Base-by-base conservation (phyloP, 2,113 vertebrate genomes). In the Upupa epops region DNA sequence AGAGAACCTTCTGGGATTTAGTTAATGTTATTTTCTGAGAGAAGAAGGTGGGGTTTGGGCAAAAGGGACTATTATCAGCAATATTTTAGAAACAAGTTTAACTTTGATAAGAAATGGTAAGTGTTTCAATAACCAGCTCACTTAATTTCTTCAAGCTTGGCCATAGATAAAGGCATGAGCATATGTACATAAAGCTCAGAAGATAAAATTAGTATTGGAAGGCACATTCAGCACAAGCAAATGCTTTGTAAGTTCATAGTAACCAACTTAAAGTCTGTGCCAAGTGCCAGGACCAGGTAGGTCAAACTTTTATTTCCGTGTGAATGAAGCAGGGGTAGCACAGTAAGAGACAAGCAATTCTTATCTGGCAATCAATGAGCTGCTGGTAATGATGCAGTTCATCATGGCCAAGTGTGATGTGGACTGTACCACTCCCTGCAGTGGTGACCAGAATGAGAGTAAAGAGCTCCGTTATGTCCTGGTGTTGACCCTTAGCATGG, bases 281-380 rank as follows among this genome's bases (percentile, higher is more conserved):
- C 46, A 34, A 2, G 4, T 51, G 74, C 24, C 48, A 56, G 31
- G 13, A 37, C 13, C 8, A 15, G 28, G 45, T 25, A 49, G 31
- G 40, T 59, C 28, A 11, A 61, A 17, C 26, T 6, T 37, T 16
- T 36, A 15, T 28, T 88, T 59, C 9, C 17, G 2, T 45, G 4
- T 16, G 13, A 5, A 2, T 13, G 18, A 45, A 34, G 61, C 16
- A 42, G 74, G 49, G 71, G 26, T 1, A 31, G 36, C 58, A 8
- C 34, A n/a, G 77, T 31, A 45, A 19, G 34, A 46, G 63, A 13
- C 11, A n/a, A 46, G 34, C 8, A 1, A 54, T 11, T 42, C 40
- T 0, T 60, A 12, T n/a, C 26, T 60, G 7, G 1, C 45, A 25
- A 29, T 11, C 34, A 16, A 10, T 5, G 4, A 12, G 58, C 31